Evolutionary conservation across 2,113 vertebrate genomes (phyloP).

Genomic region (Galeopterus variegatus): DNA sequence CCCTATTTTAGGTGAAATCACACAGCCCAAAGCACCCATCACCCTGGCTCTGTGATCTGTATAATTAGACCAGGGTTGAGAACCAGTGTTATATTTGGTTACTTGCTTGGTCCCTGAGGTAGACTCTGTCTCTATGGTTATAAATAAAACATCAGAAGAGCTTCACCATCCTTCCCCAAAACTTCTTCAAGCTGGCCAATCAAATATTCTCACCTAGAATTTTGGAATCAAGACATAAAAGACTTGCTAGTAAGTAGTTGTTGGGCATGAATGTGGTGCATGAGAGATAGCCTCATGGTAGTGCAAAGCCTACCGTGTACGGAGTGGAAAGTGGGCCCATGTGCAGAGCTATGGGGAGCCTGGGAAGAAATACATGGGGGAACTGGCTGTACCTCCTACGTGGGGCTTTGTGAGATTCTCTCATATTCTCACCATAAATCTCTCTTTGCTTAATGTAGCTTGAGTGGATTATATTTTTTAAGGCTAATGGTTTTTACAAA

Average conservation of each 20-base stretch:
- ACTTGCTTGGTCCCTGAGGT: not conserved
- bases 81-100: not conserved
- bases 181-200: not conserved
- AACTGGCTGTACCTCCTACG: rapidly evolving
- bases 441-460: not conserved
- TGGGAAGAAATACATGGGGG: not conserved
- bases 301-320: not conserved
- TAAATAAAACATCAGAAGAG: not conserved
- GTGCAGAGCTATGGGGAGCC: not conserved
- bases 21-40: not conserved
- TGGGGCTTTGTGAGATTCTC: not conserved
- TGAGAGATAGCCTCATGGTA: not conserved
- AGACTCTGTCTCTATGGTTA: not conserved
- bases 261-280: not conserved
- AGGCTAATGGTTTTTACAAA: not conserved
- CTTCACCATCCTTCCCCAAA: not conserved
- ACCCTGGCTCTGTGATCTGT: not conserved
- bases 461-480: constrained; percentile 39
- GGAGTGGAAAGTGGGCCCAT: not conserved
- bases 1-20: not conserved
- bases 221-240: constrained; percentile 29
- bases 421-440: not conserved
- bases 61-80: not conserved
- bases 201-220: not conserved
- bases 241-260: not conserved